Conservation (phyloP, 2,888 invertebrate genomes). For the Eupithecia subfuscata region DNA sequence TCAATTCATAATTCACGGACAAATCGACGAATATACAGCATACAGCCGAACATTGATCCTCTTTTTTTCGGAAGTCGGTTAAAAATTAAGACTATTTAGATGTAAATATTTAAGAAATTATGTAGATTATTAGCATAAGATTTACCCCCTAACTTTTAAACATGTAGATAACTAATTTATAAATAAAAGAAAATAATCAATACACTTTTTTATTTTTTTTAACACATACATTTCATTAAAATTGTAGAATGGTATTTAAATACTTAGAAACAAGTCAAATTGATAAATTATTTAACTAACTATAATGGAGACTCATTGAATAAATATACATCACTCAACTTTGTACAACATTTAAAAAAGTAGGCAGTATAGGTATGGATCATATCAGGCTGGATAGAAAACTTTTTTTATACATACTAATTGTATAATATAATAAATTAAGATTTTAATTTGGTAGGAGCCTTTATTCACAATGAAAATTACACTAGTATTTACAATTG, state of each 20-base stretch:
- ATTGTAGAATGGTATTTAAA: conserved; percentile 1
- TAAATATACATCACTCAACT: background rate
- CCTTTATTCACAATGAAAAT: no score
- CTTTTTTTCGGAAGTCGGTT: no score
- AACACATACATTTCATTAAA: background rate
- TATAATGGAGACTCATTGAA: background rate
- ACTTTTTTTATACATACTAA: no score
- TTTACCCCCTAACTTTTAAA: background rate
- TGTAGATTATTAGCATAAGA: background rate
- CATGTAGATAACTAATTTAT: background rate
- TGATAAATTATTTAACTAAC: background rate
- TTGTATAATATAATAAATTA: no score
- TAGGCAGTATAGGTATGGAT: background rate
- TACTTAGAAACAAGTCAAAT: background rate
- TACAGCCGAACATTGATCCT: no score
- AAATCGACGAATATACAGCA: no score
- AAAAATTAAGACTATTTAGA: no score
- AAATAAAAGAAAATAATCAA: background rate
- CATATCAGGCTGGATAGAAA: background rate
- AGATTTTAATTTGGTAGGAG: no score
- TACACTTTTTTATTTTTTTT: background rate
- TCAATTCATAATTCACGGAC: no score
- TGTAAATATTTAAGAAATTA: no score
- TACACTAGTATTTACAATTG: no score
- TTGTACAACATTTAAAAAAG: background rate